Base-by-base conservation (phyloP, 2,888 invertebrate genomes). In the Drosophila formosana region DNA sequence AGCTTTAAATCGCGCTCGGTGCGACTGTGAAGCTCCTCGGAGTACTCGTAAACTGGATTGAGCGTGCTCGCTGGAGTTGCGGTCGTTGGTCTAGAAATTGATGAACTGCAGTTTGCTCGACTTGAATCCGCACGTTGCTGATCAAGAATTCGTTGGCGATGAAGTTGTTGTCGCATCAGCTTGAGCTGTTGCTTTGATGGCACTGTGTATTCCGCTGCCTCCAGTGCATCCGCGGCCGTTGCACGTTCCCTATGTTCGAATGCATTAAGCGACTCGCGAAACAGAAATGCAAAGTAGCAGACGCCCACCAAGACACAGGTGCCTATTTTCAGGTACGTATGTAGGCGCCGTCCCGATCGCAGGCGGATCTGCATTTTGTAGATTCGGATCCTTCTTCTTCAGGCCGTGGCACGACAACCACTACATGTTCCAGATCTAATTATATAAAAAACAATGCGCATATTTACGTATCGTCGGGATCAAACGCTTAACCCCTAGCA, bases 1-100 rank as follows among this genome's bases (percentile, higher is more conserved):
- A 92, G 90, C 34, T 92, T 93, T 78, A 95, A 92, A 66, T 95
- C 94, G 3, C 80, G 83, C 66, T 93, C 93, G 1, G 93, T 93
- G 65, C 90, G 88, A 39, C 88, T 91, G 58, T 92, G 92, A 58
- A 93, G 88, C 72, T 92, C 92, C 73, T 93, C 93, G 5, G 92
- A 92, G 79, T 93, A 93, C 69, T 93, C 93, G 71, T 92, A 92
- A 32, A 92, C 91, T 4, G 92, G 92, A 85, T 92, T 92, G 4
- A 92, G 63, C 2, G 92, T 92, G 66, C 89, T 91, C 5, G 81
- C 65, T 4, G 72, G 63, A 6, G 77, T 51, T 3, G 69, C 63
- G 6, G 67, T 68, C 37, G 68, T 53, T 30, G 75, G 62, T 26
- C 41, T 30, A 3, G 75, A 26, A 0, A 66, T 9, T 2, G 52